phyloP scores from a whole-genome alignment of 2,113 vertebrate species.

The Podarcis cretensis region DNA sequence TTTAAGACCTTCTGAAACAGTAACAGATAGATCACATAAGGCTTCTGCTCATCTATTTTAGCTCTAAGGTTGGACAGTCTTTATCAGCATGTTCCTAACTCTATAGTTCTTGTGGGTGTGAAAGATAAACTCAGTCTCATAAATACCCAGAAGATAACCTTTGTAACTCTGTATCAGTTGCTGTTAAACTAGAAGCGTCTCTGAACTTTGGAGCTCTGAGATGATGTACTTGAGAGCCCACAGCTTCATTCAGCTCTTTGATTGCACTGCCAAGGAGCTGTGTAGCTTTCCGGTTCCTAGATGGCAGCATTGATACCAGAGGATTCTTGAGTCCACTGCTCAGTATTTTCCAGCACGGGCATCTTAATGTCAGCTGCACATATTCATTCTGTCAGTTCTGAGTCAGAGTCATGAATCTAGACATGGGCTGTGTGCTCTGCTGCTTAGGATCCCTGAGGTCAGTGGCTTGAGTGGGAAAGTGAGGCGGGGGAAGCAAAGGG shows the following conservation, averaged over 20 bases:
- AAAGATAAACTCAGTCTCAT: accelerated
- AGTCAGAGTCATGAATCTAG: too few relatives aligned
- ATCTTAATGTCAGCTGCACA: too few relatives aligned
- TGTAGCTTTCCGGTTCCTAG: neutral
- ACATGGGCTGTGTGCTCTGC: too few relatives aligned
- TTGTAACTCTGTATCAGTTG: neutral
- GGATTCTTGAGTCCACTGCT: too few relatives aligned
- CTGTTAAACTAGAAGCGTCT: neutral
- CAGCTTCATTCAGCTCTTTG: neutral
- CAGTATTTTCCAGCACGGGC: neutral
- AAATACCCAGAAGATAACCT: neutral
- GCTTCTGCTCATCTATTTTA: neutral
- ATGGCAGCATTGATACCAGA: neutral
- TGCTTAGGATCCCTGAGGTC: too few relatives aligned
- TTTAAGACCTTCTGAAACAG: neutral
- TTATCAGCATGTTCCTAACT: accelerated
- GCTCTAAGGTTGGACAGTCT: neutral
- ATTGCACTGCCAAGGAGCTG: neutral
- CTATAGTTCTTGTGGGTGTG: neutral
- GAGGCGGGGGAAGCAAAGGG: too few relatives aligned
- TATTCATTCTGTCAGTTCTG: too few relatives aligned
- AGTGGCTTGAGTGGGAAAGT: too few relatives aligned
- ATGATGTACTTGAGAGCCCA: neutral
- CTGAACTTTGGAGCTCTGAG: neutral
- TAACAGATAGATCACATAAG: neutral